Conservation (phyloP, 1,140 invertebrate species). For the Drusus annulatus region DNA sequence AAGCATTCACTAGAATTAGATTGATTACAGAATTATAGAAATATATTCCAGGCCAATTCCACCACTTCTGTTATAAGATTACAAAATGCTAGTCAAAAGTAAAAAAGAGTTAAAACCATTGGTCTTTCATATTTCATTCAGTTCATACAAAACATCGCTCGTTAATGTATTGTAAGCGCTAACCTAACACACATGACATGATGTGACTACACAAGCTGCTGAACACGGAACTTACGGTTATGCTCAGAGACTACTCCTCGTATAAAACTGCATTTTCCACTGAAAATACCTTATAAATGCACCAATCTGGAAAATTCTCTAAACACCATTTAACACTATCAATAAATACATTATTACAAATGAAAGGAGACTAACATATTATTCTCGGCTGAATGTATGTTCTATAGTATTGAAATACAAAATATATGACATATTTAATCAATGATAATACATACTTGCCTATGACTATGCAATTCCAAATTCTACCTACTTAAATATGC, state of each 20-base stretch:
- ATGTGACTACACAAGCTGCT: constrained; percentile 30
- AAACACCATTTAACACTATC: constrained; percentile 38
- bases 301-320: constrained; percentile 45
- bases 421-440: constrained; percentile 34
- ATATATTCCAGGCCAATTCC: constrained; percentile 42
- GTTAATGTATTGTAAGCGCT: background rate
- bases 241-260: constrained; percentile 11
- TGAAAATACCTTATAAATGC: constrained; percentile 47
- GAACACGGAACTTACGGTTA: constrained; percentile 34
- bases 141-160: constrained; percentile 38
- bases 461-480: constrained; percentile 53
- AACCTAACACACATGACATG: constrained; percentile 32
- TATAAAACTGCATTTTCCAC: constrained; percentile 18
- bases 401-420: constrained; percentile 14
- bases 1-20: constrained; percentile 15
- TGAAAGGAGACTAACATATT: constrained; percentile 34
- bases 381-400: constrained; percentile 19
- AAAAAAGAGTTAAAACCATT: constrained; percentile 34
- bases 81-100: constrained; percentile 36
- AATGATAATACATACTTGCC: constrained; percentile 47
- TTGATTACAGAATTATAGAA: background rate
- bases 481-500: constrained; percentile 47
- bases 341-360: constrained; percentile 46
- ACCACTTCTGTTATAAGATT: constrained; percentile 40
- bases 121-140: constrained; percentile 40